These are phyloP conservation scores for Graptemys geographica DNA, from an alignment of 2,797 vertebrate genomes.

Conservation along the genomic window DNA sequence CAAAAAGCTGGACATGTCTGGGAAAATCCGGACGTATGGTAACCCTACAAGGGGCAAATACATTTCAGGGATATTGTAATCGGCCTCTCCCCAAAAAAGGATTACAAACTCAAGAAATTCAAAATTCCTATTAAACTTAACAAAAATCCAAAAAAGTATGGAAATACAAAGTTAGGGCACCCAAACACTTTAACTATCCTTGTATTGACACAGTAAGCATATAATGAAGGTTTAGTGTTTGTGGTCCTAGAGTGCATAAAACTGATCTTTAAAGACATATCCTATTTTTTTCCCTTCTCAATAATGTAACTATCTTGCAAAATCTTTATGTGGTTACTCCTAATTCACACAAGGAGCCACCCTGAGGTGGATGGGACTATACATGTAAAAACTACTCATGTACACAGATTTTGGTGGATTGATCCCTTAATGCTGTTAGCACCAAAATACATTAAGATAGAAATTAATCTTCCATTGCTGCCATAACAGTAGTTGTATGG, in stretches of 20 bases:
- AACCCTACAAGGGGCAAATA: neutral
- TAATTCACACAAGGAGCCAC: accelerated
- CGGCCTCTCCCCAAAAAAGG: neutral
- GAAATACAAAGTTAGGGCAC: neutral
- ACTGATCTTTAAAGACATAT: neutral
- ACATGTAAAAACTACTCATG: accelerated
- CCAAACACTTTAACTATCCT: neutral
- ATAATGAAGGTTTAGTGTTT: neutral
- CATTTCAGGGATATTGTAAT: accelerated
- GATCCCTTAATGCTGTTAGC: neutral
- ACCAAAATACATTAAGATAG: neutral
- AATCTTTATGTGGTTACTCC: neutral
- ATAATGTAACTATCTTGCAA: neutral
- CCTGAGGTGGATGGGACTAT: accelerated
- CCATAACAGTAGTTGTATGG: accelerated
- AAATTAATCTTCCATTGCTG: neutral
- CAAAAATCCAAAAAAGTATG: neutral
- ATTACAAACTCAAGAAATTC: accelerated
- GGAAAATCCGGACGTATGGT: no score
- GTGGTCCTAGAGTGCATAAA: neutral
- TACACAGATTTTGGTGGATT: accelerated
- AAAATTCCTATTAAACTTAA: neutral
- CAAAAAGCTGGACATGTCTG: no score
- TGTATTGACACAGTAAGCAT: neutral
- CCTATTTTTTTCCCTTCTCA: neutral